Percentiles rank a stretch among this genome's conserved stretches.
Conservation (phyloP, 2,113 vertebrate genomes). For the Phasianus colchicus region DNA sequence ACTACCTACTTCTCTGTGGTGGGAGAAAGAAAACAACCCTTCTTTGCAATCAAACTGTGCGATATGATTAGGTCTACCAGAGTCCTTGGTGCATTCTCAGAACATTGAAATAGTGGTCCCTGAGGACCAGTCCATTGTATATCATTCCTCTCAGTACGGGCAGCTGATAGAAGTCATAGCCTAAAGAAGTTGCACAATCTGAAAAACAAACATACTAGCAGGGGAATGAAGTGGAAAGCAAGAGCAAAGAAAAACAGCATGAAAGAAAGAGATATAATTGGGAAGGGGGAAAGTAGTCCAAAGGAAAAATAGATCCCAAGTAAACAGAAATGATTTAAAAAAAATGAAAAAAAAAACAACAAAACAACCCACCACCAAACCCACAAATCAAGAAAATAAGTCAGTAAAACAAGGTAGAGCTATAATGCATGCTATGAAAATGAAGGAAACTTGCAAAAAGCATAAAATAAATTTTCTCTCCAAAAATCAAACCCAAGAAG, state of each 20-base stretch:
- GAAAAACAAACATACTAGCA: conserved; percentile 59
- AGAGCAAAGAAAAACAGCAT: conserved; percentile 34
- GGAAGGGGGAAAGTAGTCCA: conserved; percentile 28
- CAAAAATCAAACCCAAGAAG: not conserved
- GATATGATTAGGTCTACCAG: conserved; percentile 51
- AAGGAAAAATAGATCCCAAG: not conserved
- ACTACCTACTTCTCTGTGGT: conserved; percentile 19
- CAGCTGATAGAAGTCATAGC: conserved; percentile 51
- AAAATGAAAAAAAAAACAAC: not conserved
- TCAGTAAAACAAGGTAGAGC: not conserved
- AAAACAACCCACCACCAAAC: too few species aligned
- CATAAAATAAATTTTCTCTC: not conserved
- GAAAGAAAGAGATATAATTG: conserved; percentile 42
- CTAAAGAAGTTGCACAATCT: conserved; percentile 59
- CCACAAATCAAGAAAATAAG: not conserved
- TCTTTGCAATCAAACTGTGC: conserved; percentile 67
- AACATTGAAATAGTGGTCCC: conserved; percentile 47
- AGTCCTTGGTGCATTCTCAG: conserved; percentile 43
- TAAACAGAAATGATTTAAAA: not conserved
- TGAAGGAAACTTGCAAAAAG: not conserved
- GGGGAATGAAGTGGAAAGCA: conserved; percentile 38
- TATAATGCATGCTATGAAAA: not conserved
- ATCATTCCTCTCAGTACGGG: not conserved
- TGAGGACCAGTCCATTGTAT: conserved; percentile 11
- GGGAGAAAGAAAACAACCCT: conserved; percentile 56